These are phyloP conservation scores for Corythaixoides concolor DNA, from an alignment of 2,113 vertebrate species.

Conservation along the genomic window DNA sequence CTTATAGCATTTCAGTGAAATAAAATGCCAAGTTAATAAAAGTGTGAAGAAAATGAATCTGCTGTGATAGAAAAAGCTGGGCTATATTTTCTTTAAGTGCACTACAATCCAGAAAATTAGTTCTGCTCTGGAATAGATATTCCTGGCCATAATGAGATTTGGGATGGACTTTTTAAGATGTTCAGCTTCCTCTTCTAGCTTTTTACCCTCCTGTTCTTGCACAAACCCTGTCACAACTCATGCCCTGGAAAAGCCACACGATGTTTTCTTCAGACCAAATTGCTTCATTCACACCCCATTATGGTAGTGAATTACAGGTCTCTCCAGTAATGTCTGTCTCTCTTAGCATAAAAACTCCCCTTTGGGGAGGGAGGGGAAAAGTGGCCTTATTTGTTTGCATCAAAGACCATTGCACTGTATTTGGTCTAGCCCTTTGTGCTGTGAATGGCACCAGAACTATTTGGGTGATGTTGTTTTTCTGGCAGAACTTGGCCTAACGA, in stretches of 20 bases:
- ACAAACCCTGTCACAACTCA: neutral
- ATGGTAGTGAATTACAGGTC: neutral
- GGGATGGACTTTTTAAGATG: neutral
- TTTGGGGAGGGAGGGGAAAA: neutral
- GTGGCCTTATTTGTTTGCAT: neutral
- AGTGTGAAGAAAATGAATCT: neutral
- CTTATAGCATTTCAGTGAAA: neutral
- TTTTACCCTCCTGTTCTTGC: neutral
- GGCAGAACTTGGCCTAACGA: neutral
- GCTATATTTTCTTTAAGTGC: neutral
- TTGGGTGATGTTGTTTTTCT: neutral
- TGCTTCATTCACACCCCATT: neutral
- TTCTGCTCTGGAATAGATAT: neutral
- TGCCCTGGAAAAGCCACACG: neutral
- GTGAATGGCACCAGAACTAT: neutral
- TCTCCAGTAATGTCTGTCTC: neutral
- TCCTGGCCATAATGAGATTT: neutral
- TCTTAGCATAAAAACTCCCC: neutral
- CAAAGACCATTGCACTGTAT: rapidly evolving
- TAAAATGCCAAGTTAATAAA: constrained; percentile 21
- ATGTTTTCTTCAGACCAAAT: neutral
- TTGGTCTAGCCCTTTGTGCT: neutral
- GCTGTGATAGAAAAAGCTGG: neutral
- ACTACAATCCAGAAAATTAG: neutral
- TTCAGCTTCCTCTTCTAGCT: neutral